phyloP scores from a whole-genome alignment of 2,113 vertebrate genomes.

The Bothrops jararaca region DNA sequence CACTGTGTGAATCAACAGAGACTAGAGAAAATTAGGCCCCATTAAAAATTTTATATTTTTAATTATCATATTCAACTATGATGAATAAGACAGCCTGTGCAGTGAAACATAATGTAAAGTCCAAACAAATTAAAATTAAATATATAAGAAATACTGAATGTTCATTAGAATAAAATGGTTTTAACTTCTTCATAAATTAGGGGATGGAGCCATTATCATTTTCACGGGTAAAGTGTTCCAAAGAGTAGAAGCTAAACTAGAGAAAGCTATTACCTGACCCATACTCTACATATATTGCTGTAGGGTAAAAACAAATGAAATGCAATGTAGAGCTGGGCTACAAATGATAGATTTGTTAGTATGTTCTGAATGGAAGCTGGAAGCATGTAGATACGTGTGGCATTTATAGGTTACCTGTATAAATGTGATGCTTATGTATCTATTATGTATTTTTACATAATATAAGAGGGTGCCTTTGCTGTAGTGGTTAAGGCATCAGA shows the following conservation, averaged over 20 bases:
- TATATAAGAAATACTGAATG: neutral
- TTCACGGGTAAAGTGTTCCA: neutral
- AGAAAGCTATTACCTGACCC: neutral
- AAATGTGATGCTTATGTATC: neutral
- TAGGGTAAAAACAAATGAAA: neutral
- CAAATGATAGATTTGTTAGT: neutral
- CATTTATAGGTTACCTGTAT: neutral
- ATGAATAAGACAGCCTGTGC: neutral
- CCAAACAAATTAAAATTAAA: neutral
- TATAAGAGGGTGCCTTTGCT: neutral
- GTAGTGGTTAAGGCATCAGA: neutral
- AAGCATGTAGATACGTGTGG: neutral
- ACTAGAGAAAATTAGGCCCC: slow-evolving; percentile 9
- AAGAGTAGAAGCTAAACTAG: neutral
- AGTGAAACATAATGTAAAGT: neutral
- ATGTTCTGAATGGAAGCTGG: neutral
- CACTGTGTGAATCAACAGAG: neutral
- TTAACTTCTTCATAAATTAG: neutral
- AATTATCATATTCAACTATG: neutral
- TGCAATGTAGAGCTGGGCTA: neutral
- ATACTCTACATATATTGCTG: neutral
- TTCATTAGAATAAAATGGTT: neutral
- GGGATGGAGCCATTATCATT: neutral
- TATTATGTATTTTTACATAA: neutral
- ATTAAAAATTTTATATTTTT: neutral